Base-by-base conservation (phyloP, 2,113 vertebrate species). In the Oryzias melastigma region DNA sequence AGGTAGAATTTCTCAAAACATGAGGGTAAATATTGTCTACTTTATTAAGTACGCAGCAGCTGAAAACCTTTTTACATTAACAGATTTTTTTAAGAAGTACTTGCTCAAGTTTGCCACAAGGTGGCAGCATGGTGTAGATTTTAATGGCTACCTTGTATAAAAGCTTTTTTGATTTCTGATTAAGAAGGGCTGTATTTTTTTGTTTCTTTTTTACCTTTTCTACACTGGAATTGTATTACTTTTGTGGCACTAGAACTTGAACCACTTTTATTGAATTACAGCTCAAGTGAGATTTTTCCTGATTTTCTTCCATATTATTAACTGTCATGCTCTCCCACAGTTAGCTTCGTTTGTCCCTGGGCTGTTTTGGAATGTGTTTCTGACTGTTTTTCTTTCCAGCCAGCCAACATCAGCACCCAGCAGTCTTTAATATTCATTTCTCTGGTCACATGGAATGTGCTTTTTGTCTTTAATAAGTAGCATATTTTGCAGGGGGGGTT, bases 381-480 rank as follows among this genome's bases (percentile, higher is more conserved):
- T 64, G 47, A 59, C 55, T 55, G 44, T 58, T 71, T 67, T 68
- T n/a, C 59, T 62, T 53, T 10, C 24, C 42, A 27, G n/a, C 15
- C 5, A 59, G 74, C 70, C 78, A 78, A 57, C 59, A 55, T 16
- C 73, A 49, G 65, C 68, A 74, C 78, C 73, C 80, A 80, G 66
- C 77, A 76, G 68, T 52, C 51, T 77, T 75, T 57, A 62, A 53
- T 49, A 19, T 71, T 61, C 24, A 65, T 57, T 67, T 68, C 48
- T 67, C 53, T 64, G 50, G 62, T 61, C 1, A 43, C 48, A 27
- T 61, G 46, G 51, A 72, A 71, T 69, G 41, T 71, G 51, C 65
- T 49, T 55, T 81, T 72, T 73, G 43, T 67, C 70, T 75, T 44
- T 79, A 67, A 76, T 85, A 82, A 70, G 65, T 44, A 63, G 69